Evolutionary conservation across 2,888 invertebrate genomes (phyloP).

Genomic region (Drosophila helvetica): DNA sequence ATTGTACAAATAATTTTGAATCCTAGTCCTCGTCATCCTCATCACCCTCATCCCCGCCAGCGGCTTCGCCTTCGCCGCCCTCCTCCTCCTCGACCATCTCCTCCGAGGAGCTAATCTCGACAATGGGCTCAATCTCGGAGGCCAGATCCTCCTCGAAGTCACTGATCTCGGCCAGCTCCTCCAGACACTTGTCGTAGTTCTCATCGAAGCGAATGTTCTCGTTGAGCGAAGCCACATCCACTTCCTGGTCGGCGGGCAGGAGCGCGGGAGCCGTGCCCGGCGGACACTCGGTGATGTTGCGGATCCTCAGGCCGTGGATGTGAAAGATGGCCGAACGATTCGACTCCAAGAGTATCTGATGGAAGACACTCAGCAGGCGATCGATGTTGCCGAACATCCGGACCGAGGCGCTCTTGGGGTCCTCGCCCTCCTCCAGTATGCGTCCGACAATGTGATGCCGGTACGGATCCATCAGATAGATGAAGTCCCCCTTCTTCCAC

Average conservation of each 20-base stretch:
- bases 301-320: conserved; percentile 70
- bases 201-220: conserved; percentile 78
- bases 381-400: conserved; percentile 80
- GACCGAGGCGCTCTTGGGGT: conserved; percentile 73
- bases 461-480: conserved; percentile 82
- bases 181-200: conserved; percentile 71
- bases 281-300: conserved; percentile 67
- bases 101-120: conserved; percentile 67
- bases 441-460: conserved; percentile 76
- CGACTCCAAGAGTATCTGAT: conserved; percentile 78
- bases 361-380: conserved; percentile 75
- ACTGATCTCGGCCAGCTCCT: conserved; percentile 70
- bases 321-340: conserved; percentile 75
- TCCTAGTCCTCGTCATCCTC: conserved; percentile 49
- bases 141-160: conserved; percentile 78
- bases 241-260: conserved; percentile 61
- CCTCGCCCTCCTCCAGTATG: conserved; percentile 61
- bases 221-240: conserved; percentile 70
- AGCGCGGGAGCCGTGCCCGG: conserved; percentile 64
- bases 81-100: conserved; percentile 73
- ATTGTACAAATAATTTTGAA: neutral
- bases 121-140: conserved; percentile 70
- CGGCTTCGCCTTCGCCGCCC: conserved; percentile 58
- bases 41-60: conserved; percentile 53
- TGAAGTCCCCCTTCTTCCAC: conserved; percentile 78